Conservation (phyloP, 1,140 invertebrate species). For the Scaptomyza pallida region DNA sequence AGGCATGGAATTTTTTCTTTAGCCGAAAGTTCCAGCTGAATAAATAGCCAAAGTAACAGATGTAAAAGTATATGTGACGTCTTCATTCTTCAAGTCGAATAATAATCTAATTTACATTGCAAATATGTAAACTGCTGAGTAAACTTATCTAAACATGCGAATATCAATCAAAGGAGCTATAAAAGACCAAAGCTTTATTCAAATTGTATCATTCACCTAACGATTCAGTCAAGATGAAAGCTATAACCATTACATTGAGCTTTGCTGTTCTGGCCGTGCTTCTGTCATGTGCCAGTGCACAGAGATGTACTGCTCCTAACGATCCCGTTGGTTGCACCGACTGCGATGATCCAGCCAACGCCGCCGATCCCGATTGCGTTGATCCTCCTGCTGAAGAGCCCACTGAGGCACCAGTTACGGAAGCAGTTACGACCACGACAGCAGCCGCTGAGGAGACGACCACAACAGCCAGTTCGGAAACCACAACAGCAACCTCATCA, state of each 20-base stretch:
- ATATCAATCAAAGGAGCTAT: constrained; percentile 6
- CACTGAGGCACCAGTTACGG: not conserved
- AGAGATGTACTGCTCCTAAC: not conserved
- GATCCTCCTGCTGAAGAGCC: not conserved
- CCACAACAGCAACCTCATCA: not conserved
- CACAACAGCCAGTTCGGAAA: not conserved
- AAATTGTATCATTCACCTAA: not conserved
- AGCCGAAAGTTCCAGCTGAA: constrained; percentile 5
- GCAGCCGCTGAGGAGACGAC: not conserved
- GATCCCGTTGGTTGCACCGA: constrained; percentile 21
- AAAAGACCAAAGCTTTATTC: not conserved
- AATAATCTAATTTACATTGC: not conserved
- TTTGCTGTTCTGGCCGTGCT: constrained; percentile 15
- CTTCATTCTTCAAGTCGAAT: not conserved
- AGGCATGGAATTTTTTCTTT: not conserved
- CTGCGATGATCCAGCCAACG: constrained; percentile 11
- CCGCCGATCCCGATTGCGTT: constrained; percentile 7
- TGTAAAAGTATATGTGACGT: not conserved
- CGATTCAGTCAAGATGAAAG: constrained; percentile 19
- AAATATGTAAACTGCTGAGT: not conserved
- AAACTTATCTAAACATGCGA: not conserved
- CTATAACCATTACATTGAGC: not conserved
- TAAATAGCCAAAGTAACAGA: not conserved
- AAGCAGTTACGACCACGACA: not conserved
- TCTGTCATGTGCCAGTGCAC: not conserved